Evolutionary conservation across 2,888 invertebrate genomes (phyloP), one percentile per base, ranked within the genome.

Genomic region (Pemphredon lugubris): DNA sequence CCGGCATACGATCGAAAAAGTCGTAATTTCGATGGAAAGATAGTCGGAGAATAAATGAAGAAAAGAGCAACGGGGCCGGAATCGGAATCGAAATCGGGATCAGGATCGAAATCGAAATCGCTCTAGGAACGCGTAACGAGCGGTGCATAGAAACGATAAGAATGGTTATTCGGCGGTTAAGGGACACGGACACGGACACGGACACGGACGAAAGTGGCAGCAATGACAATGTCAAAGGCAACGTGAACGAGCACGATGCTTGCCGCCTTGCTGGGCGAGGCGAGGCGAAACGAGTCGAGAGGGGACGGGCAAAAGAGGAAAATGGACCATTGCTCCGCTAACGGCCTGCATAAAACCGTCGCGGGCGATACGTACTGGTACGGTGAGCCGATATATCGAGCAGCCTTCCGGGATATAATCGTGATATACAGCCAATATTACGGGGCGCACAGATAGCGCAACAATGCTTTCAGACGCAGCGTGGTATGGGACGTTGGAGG

Each of bases 391-490:
- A 83, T 75, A 74, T 82, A 83, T 83, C 78, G 83, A 77, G 72
- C 77, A 55, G 63, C 74, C 80, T 77, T 82, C 76, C 83, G 77
- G 83, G 64, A 77, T 84, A 85, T 85, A 85, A 86, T 86, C 86
- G 83, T 85, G 83, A 85, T 84, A 82, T 85, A 84, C 81, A 81
- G 83, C 84, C 84, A 83, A 85, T 85, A 85, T 85, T 84, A 84
- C 69, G 71, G 67, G 70, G 72, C 76, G 67, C 76, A 69, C 65
- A 81, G 83, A 82, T 80, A 77, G 73, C 69, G 71, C 72, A 73
- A 73, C 82, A 77, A 73, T 71, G 77, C 69, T 72, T 67, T 73
- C 75, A 65, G 67, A 71, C 79, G 67, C 82, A 65, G 61, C 72
- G 66, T 79, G 81, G 69, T 76, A 68, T 70, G 65, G 63, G 65